phyloP scores from a whole-genome alignment of 2,888 invertebrate genomes.

The Ashinkailepas kermadecensis region DNA sequence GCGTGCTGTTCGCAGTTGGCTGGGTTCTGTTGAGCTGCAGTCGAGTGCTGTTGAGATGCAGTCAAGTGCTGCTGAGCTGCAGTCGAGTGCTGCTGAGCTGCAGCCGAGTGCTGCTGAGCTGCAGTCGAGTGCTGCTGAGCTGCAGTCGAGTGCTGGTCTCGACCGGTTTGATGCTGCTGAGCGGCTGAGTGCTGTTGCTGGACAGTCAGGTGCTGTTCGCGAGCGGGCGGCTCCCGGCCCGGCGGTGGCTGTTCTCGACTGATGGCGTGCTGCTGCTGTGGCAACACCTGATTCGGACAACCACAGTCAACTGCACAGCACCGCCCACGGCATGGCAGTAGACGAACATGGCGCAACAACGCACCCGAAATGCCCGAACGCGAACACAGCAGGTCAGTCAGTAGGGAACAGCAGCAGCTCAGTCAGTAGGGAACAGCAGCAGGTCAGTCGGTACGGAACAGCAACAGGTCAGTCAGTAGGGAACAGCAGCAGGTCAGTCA shows the following conservation, averaged over 20 bases:
- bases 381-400: too few relatives aligned
- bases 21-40: too few relatives aligned
- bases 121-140: not conserved
- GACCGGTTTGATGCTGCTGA: not conserved
- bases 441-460: too few relatives aligned
- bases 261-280: slow-evolving; percentile 8
- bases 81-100: too few relatives aligned
- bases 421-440: too few relatives aligned
- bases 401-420: too few relatives aligned
- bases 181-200: not conserved
- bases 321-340: too few relatives aligned
- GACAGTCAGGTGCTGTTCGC: not conserved
- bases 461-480: too few relatives aligned
- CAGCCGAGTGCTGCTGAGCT: too few relatives aligned
- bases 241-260: not conserved
- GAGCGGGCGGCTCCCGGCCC: not conserved
- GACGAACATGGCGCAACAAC: not conserved
- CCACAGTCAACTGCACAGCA: too few relatives aligned
- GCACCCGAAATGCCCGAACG: not conserved
- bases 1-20: too few relatives aligned
- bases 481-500: too few relatives aligned
- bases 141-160: not conserved
- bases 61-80: not conserved
- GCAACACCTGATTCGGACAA: not conserved
- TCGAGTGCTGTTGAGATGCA: not conserved